Percentiles rank a stretch among this genome's conserved stretches.
These are phyloP conservation scores for Eulithis prunata DNA, from an alignment of 2,888 invertebrate genomes.

Conservation along the genomic window DNA sequence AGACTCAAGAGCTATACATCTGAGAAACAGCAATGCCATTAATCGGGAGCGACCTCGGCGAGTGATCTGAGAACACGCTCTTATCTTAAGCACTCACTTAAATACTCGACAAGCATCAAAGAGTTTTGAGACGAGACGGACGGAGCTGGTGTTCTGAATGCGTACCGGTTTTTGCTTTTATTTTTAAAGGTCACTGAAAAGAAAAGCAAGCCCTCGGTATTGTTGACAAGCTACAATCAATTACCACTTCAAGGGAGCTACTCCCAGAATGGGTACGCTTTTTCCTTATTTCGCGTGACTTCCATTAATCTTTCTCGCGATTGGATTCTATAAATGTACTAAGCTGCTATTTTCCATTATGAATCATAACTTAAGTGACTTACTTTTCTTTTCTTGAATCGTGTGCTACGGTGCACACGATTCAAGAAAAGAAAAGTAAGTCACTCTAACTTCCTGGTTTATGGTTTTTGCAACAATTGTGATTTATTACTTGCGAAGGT, in stretches of 20 bases:
- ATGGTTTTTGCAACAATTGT: too few species aligned
- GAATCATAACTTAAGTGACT: constrained; percentile 12
- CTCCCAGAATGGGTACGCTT: constrained; percentile 34
- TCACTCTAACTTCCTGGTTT: too few species aligned
- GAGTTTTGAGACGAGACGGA: constrained; percentile 49
- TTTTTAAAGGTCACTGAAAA: constrained; percentile 26
- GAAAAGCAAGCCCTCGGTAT: constrained; percentile 34
- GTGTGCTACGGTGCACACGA: too few species aligned
- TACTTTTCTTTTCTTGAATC: constrained; percentile 10
- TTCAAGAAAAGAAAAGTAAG: too few species aligned
- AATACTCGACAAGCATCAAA: constrained; percentile 70
- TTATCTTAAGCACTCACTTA: constrained; percentile 67
- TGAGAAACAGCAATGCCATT: constrained; percentile 64
- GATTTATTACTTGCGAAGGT: too few species aligned
- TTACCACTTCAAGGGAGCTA: constrained; percentile 34
- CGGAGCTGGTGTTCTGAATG: constrained; percentile 47
- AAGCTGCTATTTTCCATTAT: constrained; percentile 17
- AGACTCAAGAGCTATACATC: constrained; percentile 54
- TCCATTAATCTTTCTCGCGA: constrained; percentile 40
- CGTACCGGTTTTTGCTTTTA: constrained; percentile 35
- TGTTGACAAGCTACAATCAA: constrained; percentile 40
- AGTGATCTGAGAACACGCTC: constrained; percentile 59
- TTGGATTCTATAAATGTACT: constrained; percentile 33
- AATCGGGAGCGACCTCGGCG: constrained; percentile 61
- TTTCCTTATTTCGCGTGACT: constrained; percentile 38